A percentile compares a stretch with the other conserved stretches of the same genome.
Conservation (phyloP, 2,888 invertebrate genomes). For the Suillia variegata region DNA sequence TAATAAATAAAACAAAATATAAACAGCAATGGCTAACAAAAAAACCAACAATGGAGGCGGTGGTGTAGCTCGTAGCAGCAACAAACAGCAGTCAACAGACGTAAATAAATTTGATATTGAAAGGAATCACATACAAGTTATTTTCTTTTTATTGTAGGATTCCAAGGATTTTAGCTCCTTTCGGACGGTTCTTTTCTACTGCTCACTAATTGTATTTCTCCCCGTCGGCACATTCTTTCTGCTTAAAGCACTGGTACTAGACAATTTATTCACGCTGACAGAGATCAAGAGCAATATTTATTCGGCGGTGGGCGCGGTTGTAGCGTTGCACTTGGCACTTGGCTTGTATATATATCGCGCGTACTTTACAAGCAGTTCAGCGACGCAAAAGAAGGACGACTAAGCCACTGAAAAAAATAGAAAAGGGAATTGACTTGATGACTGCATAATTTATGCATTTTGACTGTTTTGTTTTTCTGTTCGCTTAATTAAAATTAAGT, state of each 20-base stretch:
- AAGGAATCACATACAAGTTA: too few species aligned
- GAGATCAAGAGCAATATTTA: constrained; percentile 75
- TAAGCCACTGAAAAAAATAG: constrained; percentile 26
- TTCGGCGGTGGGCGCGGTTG: constrained; percentile 76
- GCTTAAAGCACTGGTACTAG: constrained; percentile 72
- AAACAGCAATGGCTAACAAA: too few species aligned
- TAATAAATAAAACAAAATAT: too few species aligned
- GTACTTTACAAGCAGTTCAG: constrained; percentile 64
- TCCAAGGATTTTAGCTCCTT: constrained; percentile 73
- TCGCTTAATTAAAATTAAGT: constrained; percentile 5
- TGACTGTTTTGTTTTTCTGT: constrained; percentile 1
- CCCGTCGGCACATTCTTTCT: constrained; percentile 78
- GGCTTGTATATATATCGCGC: constrained; percentile 80
- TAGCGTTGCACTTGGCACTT: constrained; percentile 76
- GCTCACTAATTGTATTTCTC: constrained; percentile 74
- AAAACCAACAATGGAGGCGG: too few species aligned
- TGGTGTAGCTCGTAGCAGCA: too few species aligned
- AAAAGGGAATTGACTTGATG: too few species aligned
- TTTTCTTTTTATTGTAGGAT: constrained; percentile 41
- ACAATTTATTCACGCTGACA: constrained; percentile 66
- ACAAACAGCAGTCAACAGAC: too few species aligned
- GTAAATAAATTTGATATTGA: too few species aligned
- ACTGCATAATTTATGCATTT: constrained; percentile 2
- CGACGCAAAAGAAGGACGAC: constrained; percentile 34
- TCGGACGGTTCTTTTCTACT: constrained; percentile 77